Evolutionary conservation across 2,888 invertebrate genomes (phyloP).

Genomic region (Mesorhabditis spiculigera): DNA sequence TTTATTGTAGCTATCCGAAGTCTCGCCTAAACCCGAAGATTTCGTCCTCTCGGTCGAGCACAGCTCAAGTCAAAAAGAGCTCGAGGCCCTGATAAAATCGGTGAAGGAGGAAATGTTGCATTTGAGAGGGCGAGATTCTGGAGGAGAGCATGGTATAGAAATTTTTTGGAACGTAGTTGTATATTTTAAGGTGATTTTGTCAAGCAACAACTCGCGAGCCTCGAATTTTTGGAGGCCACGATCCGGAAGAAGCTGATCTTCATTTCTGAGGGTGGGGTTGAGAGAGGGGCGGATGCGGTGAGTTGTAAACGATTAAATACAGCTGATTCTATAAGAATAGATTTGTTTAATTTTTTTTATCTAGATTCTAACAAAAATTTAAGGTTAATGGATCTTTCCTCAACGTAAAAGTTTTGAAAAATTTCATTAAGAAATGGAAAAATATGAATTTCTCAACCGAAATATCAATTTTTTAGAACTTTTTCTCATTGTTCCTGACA

Average conservation of each 20-base stretch:
- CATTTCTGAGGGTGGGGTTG: constrained; percentile 18
- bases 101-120: constrained; percentile 76
- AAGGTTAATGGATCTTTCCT: no score
- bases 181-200: constrained; percentile 69
- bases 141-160: constrained; percentile 71
- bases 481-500: no score
- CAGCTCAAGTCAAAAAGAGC: constrained; percentile 77
- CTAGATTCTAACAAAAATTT: no score
- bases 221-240: constrained; percentile 69
- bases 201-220: constrained; percentile 80
- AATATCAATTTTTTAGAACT: no score
- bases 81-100: constrained; percentile 76
- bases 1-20: constrained; percentile 72
- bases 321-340: no score
- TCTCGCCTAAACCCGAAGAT: constrained; percentile 75
- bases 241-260: constrained; percentile 64
- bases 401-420: no score
- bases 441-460: no score
- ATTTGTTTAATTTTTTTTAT: no score
- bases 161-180: neutral
- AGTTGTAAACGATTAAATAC: no score
- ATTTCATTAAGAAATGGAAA: no score
- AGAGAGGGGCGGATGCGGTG: constrained; percentile 17
- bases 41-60: constrained; percentile 79
- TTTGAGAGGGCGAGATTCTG: constrained; percentile 77